phyloP scores from a whole-genome alignment of 2,888 invertebrate species.

The Pseudococcus viburni region DNA sequence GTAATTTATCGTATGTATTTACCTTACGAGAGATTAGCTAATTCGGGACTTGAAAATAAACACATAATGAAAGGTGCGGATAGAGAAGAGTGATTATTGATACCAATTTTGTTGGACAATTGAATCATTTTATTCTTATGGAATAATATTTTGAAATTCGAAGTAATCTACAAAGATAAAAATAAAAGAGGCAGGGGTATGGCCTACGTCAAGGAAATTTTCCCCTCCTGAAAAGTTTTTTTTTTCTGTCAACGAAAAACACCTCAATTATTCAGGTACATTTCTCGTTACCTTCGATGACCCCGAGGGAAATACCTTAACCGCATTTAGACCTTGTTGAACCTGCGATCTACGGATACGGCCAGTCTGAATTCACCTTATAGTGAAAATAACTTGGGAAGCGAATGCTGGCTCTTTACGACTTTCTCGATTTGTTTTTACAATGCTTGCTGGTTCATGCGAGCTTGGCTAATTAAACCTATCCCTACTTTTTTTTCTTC shows the following conservation, averaged over 20 bases:
- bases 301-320: background rate
- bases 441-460: constrained; percentile 17
- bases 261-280: background rate
- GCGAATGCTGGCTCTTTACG: constrained; percentile 42
- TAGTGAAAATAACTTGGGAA: constrained; percentile 14
- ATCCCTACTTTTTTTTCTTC: constrained; percentile 38
- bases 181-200: too few relatives aligned
- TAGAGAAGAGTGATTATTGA: too few relatives aligned
- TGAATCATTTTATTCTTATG: too few relatives aligned
- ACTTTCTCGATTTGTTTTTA: constrained; percentile 52
- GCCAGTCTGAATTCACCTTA: constrained; percentile 33
- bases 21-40: background rate
- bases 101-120: too few relatives aligned
- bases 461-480: constrained; percentile 53
- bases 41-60: too few relatives aligned
- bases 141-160: too few relatives aligned
- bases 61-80: too few relatives aligned
- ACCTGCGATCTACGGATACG: constrained; percentile 50
- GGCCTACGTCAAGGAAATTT: too few relatives aligned
- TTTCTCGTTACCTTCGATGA: background rate
- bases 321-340: constrained; percentile 27
- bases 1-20: background rate
- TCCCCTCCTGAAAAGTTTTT: too few relatives aligned
- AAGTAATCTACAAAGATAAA: too few relatives aligned
- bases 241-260: too few relatives aligned